Conservation (phyloP, 2,888 invertebrate genomes). For the Heliconius cydno region DNA sequence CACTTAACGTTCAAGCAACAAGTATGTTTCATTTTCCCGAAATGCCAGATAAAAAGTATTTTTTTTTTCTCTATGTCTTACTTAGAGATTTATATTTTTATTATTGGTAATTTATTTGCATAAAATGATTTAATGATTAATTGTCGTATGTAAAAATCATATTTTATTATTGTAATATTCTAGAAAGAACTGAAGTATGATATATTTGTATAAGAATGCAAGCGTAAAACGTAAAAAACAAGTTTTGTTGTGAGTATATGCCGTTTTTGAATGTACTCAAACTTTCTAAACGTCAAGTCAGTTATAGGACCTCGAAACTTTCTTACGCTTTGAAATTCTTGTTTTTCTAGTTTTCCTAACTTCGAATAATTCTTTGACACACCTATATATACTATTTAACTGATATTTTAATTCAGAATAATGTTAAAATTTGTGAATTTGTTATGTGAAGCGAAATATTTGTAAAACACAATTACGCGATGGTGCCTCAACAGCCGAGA, state of each 20-base stretch:
- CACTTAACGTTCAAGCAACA: background rate
- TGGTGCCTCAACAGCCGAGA: conserved; percentile 80
- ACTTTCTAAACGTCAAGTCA: conserved; percentile 76
- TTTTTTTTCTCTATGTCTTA: too few species aligned
- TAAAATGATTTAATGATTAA: background rate
- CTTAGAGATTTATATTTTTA: too few species aligned
- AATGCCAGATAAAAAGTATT: too few species aligned
- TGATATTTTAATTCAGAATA: conserved; percentile 28
- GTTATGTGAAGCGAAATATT: conserved; percentile 24
- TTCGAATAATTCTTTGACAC: conserved; percentile 39
- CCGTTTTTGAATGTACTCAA: conserved; percentile 61
- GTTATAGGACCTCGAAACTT: conserved; percentile 73
- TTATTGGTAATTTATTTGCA: background rate
- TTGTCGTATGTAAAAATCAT: background rate
- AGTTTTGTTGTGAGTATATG: conserved; percentile 49
- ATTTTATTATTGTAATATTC: background rate
- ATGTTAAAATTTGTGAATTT: conserved; percentile 4
- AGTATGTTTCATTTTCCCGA: too few species aligned
- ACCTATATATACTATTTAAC: conserved; percentile 28
- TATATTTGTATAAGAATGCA: background rate
- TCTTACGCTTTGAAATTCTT: conserved; percentile 63
- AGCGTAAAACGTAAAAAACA: conserved; percentile 48
- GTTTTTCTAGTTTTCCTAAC: conserved; percentile 73
- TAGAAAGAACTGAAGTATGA: too few species aligned
- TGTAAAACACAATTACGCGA: conserved; percentile 55